Conservation (phyloP, 2,888 invertebrate species). For the Aleiodes alternator region DNA sequence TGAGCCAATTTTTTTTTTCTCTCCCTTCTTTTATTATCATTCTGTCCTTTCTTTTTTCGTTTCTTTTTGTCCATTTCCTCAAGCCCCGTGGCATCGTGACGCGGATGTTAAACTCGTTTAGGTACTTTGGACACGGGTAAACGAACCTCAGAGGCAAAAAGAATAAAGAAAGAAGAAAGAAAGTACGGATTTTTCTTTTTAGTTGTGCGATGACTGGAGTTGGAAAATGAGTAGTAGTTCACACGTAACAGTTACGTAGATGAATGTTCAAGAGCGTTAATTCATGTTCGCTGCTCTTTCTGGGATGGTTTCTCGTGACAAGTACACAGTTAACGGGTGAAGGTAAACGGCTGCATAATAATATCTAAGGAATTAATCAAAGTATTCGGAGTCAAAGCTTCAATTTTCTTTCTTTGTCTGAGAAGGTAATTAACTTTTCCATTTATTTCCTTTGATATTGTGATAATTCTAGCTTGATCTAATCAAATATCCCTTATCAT, state of each 20-base stretch:
- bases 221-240: conserved; percentile 9
- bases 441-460: too few relatives aligned
- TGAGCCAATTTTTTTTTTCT: conserved; percentile 11
- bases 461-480: too few relatives aligned
- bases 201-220: conserved; percentile 1
- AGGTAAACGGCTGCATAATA: too few relatives aligned
- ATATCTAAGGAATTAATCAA: conserved; percentile 4
- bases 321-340: neutral
- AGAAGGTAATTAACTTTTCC: too few relatives aligned
- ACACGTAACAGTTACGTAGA: neutral
- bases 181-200: conserved; percentile 3
- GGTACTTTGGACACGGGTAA: conserved; percentile 14
- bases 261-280: neutral
- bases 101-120: conserved; percentile 33
- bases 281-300: neutral
- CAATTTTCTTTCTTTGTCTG: too few relatives aligned
- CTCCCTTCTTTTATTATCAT: neutral
- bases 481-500: too few relatives aligned
- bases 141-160: neutral
- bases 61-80: conserved; percentile 43
- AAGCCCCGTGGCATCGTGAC: conserved; percentile 34
- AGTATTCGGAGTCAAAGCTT: neutral
- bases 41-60: conserved; percentile 2
- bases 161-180: too few relatives aligned
- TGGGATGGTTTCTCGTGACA: neutral